A percentile compares a stretch with the other conserved stretches of the same genome.
These are phyloP conservation scores for Eucera pruinosa DNA, from an alignment of 2,888 invertebrate genomes.

Conservation along the genomic window DNA sequence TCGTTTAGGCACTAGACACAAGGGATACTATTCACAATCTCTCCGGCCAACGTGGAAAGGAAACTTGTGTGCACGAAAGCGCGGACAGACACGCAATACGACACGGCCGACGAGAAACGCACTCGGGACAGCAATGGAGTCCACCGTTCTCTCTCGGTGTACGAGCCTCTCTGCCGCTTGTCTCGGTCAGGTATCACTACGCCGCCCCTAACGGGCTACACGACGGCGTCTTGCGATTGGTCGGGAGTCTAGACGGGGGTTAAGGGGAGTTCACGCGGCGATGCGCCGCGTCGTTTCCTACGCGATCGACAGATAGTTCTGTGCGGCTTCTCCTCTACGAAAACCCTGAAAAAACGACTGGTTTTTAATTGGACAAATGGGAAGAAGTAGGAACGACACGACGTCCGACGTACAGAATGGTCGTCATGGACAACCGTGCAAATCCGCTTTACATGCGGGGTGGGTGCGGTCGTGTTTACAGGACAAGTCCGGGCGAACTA, in stretches of 20 bases:
- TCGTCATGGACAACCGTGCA: constrained; percentile 53
- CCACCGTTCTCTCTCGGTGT: constrained; percentile 72
- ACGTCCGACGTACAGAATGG: constrained; percentile 33
- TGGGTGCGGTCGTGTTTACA: constrained; percentile 89
- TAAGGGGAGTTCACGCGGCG: constrained; percentile 63
- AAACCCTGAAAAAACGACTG: constrained; percentile 57
- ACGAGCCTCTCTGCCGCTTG: constrained; percentile 70
- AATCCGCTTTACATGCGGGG: constrained; percentile 72
- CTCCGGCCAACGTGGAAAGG: constrained; percentile 33
- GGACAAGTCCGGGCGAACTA: constrained; percentile 86
- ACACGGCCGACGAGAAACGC: constrained; percentile 82
- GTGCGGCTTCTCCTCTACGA: constrained; percentile 72
- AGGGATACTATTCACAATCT: constrained; percentile 59
- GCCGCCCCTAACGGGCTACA: constrained; percentile 86
- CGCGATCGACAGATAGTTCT: constrained; percentile 75
- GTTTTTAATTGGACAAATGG: constrained; percentile 67
- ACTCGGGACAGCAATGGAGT: constrained; percentile 82
- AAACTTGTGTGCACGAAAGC: constrained; percentile 63
- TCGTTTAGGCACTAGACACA: constrained; percentile 65
- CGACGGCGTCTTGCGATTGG: constrained; percentile 56
- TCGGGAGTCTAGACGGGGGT: constrained; percentile 48
- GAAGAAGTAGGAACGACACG: constrained; percentile 49
- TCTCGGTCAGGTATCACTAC: constrained; percentile 77
- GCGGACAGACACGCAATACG: constrained; percentile 67
- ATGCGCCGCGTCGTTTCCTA: constrained; percentile 75